A percentile compares a stretch with the other conserved stretches of the same genome.
These are phyloP conservation scores for Amazona vittata DNA, from an alignment of 2,113 vertebrate genomes.

Conservation along the genomic window DNA sequence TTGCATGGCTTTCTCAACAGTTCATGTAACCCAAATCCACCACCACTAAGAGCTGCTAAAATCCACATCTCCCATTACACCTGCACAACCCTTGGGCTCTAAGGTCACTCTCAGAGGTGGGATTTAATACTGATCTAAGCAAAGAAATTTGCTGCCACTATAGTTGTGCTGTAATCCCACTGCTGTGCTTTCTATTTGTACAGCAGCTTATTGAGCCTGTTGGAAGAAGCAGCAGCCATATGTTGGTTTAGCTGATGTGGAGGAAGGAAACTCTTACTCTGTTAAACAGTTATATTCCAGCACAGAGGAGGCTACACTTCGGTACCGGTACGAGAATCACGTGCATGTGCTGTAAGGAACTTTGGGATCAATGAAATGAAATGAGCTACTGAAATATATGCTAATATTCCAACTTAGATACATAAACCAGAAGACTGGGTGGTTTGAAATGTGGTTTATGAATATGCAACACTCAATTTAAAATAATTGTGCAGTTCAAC, in stretches of 20 bases:
- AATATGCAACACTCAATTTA: slow-evolving; percentile 70
- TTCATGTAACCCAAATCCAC: background rate
- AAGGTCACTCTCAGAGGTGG: background rate
- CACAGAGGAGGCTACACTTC: background rate
- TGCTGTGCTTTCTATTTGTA: background rate
- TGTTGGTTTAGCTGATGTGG: slow-evolving; percentile 55
- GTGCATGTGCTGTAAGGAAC: background rate
- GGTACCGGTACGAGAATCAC: background rate
- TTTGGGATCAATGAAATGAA: slow-evolving; percentile 60
- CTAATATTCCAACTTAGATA: slow-evolving; percentile 62
- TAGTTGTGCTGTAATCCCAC: background rate
- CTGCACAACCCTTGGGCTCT: background rate
- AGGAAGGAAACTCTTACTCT: slow-evolving; percentile 35
- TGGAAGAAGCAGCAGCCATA: background rate
- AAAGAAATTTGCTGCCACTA: background rate
- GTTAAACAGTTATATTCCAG: slow-evolving; percentile 6
- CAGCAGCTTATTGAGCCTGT: background rate
- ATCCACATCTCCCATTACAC: background rate
- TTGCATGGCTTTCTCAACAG: background rate
- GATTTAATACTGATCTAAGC: background rate
- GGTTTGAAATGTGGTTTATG: slow-evolving; percentile 61
- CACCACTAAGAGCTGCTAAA: fast-evolving
- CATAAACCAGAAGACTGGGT: slow-evolving; percentile 67
- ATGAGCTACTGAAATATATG: slow-evolving; percentile 59
- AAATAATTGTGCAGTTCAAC: slow-evolving; percentile 70